These are phyloP conservation scores for Typhlichthys eigenmanni DNA, from an alignment of 2,797 vertebrate genomes.

Conservation along the genomic window DNA sequence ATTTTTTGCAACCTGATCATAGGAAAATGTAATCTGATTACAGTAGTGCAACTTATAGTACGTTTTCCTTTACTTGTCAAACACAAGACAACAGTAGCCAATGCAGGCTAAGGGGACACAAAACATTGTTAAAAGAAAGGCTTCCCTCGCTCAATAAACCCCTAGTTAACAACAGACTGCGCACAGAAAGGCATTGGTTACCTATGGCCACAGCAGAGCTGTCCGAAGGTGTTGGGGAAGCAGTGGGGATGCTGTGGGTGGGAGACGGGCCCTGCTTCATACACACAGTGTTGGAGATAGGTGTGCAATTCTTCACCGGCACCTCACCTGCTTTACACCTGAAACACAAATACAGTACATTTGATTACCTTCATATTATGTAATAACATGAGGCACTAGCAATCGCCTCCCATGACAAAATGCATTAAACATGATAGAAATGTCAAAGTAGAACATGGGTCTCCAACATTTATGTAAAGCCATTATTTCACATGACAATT, in stretches of 20 bases:
- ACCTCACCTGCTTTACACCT: conserved; percentile 79
- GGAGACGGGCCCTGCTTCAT: conserved; percentile 50
- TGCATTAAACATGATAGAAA: no score
- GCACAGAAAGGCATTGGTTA: conserved; percentile 23
- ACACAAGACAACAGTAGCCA: no score
- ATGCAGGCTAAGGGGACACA: no score
- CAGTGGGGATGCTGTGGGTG: conserved; percentile 1
- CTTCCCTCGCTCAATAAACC: background rate
- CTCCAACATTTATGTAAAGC: background rate
- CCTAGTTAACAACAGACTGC: background rate
- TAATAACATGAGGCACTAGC: background rate
- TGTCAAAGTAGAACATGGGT: background rate
- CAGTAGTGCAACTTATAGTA: no score
- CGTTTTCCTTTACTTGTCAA: no score
- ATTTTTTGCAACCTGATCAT: no score
- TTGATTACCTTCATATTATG: background rate
- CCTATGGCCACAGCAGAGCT: conserved; percentile 21
- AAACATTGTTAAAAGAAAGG: no score
- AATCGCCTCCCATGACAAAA: background rate
- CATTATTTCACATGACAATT: no score
- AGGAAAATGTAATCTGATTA: no score
- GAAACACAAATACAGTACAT: background rate
- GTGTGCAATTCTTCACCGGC: conserved; percentile 69
- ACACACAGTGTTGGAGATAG: conserved; percentile 74
- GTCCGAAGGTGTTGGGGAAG: conserved; percentile 2